These are phyloP conservation scores for Bovichtus diacanthus DNA, from an alignment of 2,797 vertebrate species.

Conservation along the genomic window DNA sequence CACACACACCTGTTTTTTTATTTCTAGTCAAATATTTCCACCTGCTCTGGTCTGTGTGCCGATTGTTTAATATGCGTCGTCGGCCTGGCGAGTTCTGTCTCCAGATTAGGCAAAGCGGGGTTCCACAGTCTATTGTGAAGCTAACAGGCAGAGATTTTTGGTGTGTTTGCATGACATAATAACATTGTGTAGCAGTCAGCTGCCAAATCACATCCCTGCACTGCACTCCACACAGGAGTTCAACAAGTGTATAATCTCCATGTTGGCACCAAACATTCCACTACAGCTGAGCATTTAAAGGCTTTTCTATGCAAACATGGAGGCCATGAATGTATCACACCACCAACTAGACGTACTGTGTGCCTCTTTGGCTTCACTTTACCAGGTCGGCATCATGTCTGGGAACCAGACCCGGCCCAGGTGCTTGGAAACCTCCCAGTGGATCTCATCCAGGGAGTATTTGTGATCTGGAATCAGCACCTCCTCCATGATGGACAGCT, in stretches of 20 bases:
- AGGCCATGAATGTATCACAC: conserved; percentile 8
- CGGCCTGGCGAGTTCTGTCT: background rate
- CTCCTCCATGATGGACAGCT: conserved; percentile 99
- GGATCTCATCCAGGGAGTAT: conserved; percentile 96
- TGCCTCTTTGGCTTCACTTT: conserved; percentile 50
- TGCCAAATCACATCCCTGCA: conserved; percentile 10
- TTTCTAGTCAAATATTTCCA: too few relatives aligned
- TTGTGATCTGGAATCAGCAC: conserved; percentile 97
- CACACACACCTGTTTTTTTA: too few relatives aligned
- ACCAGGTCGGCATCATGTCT: conserved; percentile 99
- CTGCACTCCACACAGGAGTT: conserved; percentile 27
- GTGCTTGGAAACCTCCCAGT: conserved; percentile 99
- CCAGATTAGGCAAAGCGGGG: conserved; percentile 1
- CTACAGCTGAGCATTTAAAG: conserved; percentile 26
- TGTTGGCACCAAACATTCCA: conserved; percentile 46
- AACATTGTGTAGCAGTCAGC: conserved; percentile 21
- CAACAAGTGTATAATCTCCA: conserved; percentile 26
- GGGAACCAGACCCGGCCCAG: conserved; percentile 98
- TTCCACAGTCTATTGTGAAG: conserved; percentile 19
- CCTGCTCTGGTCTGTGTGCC: conserved; percentile 15
- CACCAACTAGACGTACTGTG: background rate
- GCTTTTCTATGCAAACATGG: conserved; percentile 48
- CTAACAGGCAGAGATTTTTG: conserved; percentile 13
- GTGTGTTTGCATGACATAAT: conserved; percentile 29
- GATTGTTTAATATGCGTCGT: conserved; percentile 33